Percentiles rank a stretch among this genome's conserved stretches.
Conservation (phyloP, 2,113 vertebrate species). For the Glaucidium brasilianum region DNA sequence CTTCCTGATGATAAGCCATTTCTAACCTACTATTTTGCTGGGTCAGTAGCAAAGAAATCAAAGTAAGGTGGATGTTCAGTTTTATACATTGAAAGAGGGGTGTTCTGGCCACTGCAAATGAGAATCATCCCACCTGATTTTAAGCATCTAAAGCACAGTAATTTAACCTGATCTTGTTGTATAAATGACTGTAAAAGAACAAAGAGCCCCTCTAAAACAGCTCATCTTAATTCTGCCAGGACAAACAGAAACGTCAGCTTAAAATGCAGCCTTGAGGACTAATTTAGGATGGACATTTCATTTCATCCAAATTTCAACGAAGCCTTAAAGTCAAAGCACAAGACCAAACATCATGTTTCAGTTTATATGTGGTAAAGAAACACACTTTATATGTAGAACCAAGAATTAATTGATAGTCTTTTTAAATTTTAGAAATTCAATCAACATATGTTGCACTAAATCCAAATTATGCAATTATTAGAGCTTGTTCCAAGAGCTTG, state of each 20-base stretch:
- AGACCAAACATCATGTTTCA: background rate
- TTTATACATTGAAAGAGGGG: background rate
- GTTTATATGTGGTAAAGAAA: background rate
- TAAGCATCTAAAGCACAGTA: background rate
- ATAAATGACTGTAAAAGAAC: background rate
- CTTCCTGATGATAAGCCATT: background rate
- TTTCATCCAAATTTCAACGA: background rate
- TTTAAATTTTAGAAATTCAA: background rate
- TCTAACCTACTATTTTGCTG: background rate
- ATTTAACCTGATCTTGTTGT: background rate
- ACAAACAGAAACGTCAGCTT: background rate
- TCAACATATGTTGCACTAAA: background rate
- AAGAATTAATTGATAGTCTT: background rate
- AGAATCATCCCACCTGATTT: background rate
- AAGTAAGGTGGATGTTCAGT: background rate
- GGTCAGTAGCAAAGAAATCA: background rate
- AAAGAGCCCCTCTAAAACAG: background rate
- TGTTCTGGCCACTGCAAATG: background rate
- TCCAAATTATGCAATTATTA: background rate
- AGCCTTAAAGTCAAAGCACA: background rate
- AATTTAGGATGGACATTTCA: background rate
- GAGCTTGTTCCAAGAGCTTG: background rate
- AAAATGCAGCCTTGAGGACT: background rate
- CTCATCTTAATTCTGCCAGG: background rate
- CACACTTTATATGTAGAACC: background rate